Evolutionary conservation across 2,113 vertebrate species (phyloP).

Genomic region (Chloroceryle aenea): DNA sequence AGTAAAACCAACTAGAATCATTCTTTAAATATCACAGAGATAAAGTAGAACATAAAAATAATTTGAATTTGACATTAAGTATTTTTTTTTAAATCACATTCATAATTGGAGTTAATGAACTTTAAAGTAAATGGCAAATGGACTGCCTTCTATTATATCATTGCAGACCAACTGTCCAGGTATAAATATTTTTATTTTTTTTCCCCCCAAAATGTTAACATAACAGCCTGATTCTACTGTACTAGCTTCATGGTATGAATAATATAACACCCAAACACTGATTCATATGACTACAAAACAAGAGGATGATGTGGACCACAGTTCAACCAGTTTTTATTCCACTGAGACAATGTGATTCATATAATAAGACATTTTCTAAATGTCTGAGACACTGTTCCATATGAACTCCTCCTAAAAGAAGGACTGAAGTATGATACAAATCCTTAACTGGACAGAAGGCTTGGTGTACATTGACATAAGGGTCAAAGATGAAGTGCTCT

Average conservation of each 20-base stretch:
- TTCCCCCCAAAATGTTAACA: not conserved
- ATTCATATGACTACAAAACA: slow-evolving; percentile 29
- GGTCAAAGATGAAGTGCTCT: slow-evolving; percentile 1
- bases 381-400: slow-evolving; percentile 24
- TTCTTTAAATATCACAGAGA: not conserved
- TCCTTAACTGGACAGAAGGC: not conserved
- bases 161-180: not conserved
- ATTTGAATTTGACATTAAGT: not conserved
- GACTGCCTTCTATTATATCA: not conserved
- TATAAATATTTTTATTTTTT: not conserved
- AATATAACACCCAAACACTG: not conserved
- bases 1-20: not conserved
- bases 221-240: not conserved
- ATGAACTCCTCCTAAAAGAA: not conserved
- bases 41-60: not conserved
- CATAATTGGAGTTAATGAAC: not conserved
- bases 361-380: slow-evolving; percentile 45
- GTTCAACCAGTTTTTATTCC: slow-evolving; percentile 16
- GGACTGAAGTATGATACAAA: slow-evolving; percentile 1
- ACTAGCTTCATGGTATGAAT: not conserved
- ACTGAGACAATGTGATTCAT: slow-evolving; percentile 28
- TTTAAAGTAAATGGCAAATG: not conserved
- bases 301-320: not conserved
- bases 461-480: not conserved
- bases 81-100: not conserved